Evolutionary conservation across 2,113 vertebrate species (phyloP).

Genomic region (Vidua chalybeata): DNA sequence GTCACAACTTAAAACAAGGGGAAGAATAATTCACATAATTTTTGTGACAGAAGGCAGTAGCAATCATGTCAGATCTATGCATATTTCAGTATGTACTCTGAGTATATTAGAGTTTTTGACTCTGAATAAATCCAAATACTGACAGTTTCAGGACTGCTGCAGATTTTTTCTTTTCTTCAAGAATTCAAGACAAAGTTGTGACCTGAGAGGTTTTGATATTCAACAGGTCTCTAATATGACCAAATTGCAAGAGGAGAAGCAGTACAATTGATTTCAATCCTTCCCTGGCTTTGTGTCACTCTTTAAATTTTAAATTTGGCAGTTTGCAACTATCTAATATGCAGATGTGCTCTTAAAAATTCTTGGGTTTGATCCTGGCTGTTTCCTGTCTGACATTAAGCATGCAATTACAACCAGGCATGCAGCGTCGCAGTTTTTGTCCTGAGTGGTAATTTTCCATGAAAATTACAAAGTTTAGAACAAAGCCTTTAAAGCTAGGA

Average conservation of each 20-base stretch:
- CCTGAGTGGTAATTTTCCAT: neutral
- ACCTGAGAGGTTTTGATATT: neutral
- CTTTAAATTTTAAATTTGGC: neutral
- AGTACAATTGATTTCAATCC: neutral
- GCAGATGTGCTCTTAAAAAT: conserved; percentile 48
- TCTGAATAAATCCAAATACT: neutral
- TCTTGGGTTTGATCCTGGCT: conserved; percentile 40
- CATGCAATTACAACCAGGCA: neutral
- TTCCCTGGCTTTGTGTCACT: neutral
- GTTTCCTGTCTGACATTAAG: neutral
- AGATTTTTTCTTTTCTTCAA: neutral
- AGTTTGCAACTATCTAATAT: conserved; percentile 15
- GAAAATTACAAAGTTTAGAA: neutral
- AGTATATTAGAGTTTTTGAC: neutral
- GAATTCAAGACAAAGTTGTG: neutral
- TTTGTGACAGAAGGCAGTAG: neutral
- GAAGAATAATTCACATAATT: neutral
- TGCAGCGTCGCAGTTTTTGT: neutral
- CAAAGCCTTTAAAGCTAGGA: neutral
- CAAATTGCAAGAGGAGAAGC: neutral
- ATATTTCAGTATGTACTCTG: neutral
- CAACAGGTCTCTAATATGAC: neutral
- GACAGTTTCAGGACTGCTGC: neutral
- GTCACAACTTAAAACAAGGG: neutral
- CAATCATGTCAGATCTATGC: neutral